Percentiles rank a stretch among this genome's conserved stretches.
Evolutionary conservation across 2,113 vertebrate genomes (phyloP).

Genomic region (Chloroceryle aenea): DNA sequence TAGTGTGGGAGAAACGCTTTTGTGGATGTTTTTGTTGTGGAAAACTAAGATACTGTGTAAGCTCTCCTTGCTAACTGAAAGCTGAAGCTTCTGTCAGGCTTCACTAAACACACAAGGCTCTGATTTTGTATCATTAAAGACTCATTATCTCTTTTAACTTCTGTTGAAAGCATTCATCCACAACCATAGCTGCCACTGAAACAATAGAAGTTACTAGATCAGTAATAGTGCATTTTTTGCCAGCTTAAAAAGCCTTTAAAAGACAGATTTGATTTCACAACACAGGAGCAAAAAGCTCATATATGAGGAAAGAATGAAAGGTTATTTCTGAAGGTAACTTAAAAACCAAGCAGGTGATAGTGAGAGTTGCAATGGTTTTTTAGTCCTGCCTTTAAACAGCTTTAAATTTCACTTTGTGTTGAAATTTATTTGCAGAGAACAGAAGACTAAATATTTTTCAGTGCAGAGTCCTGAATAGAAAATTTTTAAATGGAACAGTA

Average conservation of each 20-base stretch:
- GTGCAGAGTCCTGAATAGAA: conserved; percentile 5
- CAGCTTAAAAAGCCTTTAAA: conserved; percentile 71
- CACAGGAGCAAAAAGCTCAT: conserved; percentile 53
- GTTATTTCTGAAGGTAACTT: conserved; percentile 67
- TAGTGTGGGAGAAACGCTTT: conserved; percentile 34
- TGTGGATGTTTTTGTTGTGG: conserved; percentile 47
- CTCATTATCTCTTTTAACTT: conserved; percentile 82
- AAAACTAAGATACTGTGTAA: conserved; percentile 26
- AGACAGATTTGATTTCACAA: conserved; percentile 62
- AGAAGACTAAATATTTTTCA: conserved; percentile 34
- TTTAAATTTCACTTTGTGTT: conserved; percentile 19
- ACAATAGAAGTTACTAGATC: conserved; percentile 69
- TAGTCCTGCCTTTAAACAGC: neutral
- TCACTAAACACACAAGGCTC: conserved; percentile 74
- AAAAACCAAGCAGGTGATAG: neutral
- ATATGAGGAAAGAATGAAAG: conserved; percentile 19
- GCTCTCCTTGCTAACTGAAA: conserved; percentile 49
- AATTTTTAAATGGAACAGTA: conserved; percentile 63
- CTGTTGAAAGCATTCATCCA: conserved; percentile 78
- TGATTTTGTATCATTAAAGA: conserved; percentile 78
- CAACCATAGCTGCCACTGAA: conserved; percentile 72
- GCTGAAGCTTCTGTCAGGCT: conserved; percentile 71
- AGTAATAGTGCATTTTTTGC: conserved; percentile 60
- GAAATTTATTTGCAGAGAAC: conserved; percentile 36
- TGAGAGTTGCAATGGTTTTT: neutral